Conservation (phyloP, 30 jellyfish, hydroid and myxozoan genomes). For the Aurelia sp. region DNA sequence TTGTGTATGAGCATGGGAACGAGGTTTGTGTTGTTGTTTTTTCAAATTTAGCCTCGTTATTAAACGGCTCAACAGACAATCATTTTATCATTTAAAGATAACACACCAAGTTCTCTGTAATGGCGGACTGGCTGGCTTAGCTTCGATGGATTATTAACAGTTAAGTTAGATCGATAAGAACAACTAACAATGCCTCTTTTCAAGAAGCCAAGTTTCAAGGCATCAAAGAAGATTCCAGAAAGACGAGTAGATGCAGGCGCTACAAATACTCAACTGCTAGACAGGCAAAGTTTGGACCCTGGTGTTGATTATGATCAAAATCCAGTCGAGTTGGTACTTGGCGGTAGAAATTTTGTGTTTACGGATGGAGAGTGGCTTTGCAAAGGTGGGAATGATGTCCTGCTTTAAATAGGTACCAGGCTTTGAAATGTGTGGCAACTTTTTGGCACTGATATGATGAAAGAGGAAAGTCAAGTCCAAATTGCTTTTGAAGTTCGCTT, state of each 20-base stretch:
- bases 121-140: slow-evolving; percentile 34
- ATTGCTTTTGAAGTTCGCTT: too few species aligned
- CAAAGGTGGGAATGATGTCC: slow-evolving; percentile 9
- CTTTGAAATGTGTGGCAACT: too few species aligned
- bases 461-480: too few species aligned
- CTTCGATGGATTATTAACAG: background rate
- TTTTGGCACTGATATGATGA: too few species aligned
- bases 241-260: slow-evolving; percentile 96
- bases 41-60: too few species aligned
- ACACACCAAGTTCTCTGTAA: background rate
- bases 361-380: slow-evolving; percentile 91
- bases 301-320: slow-evolving; percentile 83
- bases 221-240: slow-evolving; percentile 82
- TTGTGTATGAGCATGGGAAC: too few species aligned
- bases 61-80: too few species aligned
- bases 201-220: slow-evolving; percentile 87
- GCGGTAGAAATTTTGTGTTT: slow-evolving; percentile 71
- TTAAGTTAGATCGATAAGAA: background rate
- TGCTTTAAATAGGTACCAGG: too few species aligned
- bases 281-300: slow-evolving; percentile 85
- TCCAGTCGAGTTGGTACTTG: slow-evolving; percentile 81
- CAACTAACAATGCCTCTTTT: slow-evolving; percentile 82
- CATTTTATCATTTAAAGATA: too few species aligned
- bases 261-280: slow-evolving; percentile 72
- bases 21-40: too few species aligned